phyloP scores from a whole-genome alignment of 2,888 invertebrate genomes.

The Rhimphoctona megacephalus region DNA sequence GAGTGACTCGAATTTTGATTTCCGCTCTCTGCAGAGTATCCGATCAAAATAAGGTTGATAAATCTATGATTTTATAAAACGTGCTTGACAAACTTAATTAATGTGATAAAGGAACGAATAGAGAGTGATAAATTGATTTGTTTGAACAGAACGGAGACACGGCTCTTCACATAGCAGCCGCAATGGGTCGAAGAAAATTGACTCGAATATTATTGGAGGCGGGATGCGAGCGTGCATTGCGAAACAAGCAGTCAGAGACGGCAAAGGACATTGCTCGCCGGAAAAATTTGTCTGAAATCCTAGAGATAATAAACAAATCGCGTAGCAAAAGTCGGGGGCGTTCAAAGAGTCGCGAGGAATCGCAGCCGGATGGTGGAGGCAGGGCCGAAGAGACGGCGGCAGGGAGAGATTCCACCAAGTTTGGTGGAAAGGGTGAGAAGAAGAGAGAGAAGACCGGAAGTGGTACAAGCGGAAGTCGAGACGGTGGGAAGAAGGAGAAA shows the following conservation, averaged over 20 bases:
- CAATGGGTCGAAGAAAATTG: conserved; percentile 96
- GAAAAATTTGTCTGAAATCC: conserved; percentile 94
- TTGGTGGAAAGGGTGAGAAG: conserved; percentile 76
- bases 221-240: conserved; percentile 89
- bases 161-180: conserved; percentile 96
- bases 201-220: conserved; percentile 96
- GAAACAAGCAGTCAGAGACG: conserved; percentile 95
- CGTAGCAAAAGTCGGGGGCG: conserved; percentile 80
- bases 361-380: conserved; percentile 69
- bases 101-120: too few species aligned
- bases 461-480: conserved; percentile 86
- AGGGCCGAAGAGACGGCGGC: conserved; percentile 4
- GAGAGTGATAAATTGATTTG: too few species aligned
- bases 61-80: conserved; percentile 27
- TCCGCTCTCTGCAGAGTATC: conserved; percentile 95
- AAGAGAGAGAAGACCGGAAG: conserved; percentile 85
- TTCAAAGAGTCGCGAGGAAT: conserved; percentile 77
- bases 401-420: conserved; percentile 51
- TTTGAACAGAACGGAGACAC: conserved; percentile 93
- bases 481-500: conserved; percentile 83
- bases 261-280: conserved; percentile 95
- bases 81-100: too few species aligned
- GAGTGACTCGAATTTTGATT: conserved; percentile 96
- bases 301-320: conserved; percentile 88
- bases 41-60: conserved; percentile 96